Percentiles rank a stretch among this genome's conserved stretches.
Conservation (phyloP, 2,888 invertebrate species). For the Pharmacophagus antenor region DNA sequence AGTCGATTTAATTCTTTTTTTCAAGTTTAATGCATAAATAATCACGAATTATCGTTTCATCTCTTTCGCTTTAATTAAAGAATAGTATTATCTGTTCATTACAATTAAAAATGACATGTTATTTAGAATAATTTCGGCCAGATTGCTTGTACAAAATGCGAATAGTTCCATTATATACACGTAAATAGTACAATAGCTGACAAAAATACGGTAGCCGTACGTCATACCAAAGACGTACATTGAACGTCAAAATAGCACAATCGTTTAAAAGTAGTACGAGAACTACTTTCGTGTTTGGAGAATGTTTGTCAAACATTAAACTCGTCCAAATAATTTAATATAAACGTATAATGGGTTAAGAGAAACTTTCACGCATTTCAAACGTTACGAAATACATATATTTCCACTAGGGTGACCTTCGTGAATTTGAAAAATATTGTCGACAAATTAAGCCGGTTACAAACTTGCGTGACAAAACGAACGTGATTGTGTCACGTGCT, state of each 20-base stretch:
- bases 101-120: too few species aligned
- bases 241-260: too few species aligned
- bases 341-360: neutral
- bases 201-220: too few species aligned
- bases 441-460: slow-evolving; percentile 49
- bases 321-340: neutral
- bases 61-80: neutral
- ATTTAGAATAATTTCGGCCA: too few species aligned
- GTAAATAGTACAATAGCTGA: too few species aligned
- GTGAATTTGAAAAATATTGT: slow-evolving; percentile 36
- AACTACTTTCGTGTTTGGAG: neutral
- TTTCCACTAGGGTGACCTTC: slow-evolving; percentile 41
- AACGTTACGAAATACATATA: neutral
- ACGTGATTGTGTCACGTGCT: slow-evolving; percentile 63
- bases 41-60: too few species aligned
- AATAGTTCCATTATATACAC: too few species aligned
- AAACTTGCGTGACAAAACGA: slow-evolving; percentile 39
- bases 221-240: too few species aligned
- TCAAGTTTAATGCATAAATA: neutral
- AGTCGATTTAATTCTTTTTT: slow-evolving; percentile 3
- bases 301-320: neutral
- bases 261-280: neutral
- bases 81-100: too few species aligned
- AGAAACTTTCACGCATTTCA: neutral
- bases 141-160: too few species aligned